Base-by-base conservation (phyloP, 1,140 invertebrate species). In the Copidosoma floridanum region DNA sequence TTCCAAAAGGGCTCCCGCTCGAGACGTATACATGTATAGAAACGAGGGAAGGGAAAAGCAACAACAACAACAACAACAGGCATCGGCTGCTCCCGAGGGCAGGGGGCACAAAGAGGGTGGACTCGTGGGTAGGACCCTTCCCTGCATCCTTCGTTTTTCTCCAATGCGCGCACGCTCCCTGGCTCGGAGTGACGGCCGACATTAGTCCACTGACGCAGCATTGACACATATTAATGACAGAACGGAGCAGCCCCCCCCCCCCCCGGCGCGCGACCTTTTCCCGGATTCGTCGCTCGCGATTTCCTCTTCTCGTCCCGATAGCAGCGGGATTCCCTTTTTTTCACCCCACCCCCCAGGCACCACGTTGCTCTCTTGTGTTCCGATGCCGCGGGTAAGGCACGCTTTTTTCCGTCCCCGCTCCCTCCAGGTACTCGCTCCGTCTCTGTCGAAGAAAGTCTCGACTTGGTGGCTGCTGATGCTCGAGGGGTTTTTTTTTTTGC, bases 161-260 rank as follows among this genome's bases (percentile, higher is more conserved):
- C 47, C 47, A 51, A 59, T 53, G 24, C 40, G 48, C 29, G 26
- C 27, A 20, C 16, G 41, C 50, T 16, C 32, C n/a, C n/a, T n/a
- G 48, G 56, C 29, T 29, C 40, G 40, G 71, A 77, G 70, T 70
- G 74, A 76, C 75, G 76, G 65, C 71, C 68, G 64, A 73, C 76
- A 78, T 78, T 78, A 78, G 76, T 78, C 74, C 73, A 76, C 70
- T 74, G 76, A 77, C 76, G 76, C 73, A 73, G 77, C 77, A 76
- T 75, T 77, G 75, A 75, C 73, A 76, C 76, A 77, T 77, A 78
- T 77, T 78, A 77, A 78, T 78, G 76, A 76, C 70, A 57, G 63
- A 65, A 57, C 61, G 60, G 44, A 46, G 47, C 50, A 57, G 51
- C 56, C 43, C 59, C 60, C 60, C 61, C 57, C 65, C 53, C 54